A percentile compares a stretch with the other conserved stretches of the same genome.
These are phyloP conservation scores for Polypedilum vanderplanki DNA, from an alignment of 1,140 invertebrate genomes.

Conservation along the genomic window DNA sequence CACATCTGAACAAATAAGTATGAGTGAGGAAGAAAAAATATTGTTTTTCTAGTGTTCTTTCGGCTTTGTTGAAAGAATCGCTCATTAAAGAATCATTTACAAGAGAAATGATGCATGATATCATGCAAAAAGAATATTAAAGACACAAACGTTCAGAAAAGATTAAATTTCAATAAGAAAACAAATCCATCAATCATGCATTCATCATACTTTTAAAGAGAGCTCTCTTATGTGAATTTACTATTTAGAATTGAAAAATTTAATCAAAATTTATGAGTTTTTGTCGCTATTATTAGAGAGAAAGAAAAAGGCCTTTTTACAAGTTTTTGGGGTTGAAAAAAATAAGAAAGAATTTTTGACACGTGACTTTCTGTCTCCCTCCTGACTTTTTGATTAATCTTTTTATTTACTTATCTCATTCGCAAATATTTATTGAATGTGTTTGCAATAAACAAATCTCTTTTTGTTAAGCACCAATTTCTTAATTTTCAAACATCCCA, in stretches of 20 bases:
- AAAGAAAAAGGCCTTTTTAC: not conserved
- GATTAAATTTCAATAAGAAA: conserved; percentile 20
- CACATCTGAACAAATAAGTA: conserved; percentile 3
- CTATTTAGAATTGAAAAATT: not conserved
- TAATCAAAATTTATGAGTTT: conserved; percentile 16
- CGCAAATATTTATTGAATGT: conserved; percentile 9
- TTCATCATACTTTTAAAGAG: not conserved
- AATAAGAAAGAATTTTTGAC: conserved; percentile 8
- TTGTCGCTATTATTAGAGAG: not conserved
- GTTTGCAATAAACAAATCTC: not conserved
- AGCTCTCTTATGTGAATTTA: not conserved
- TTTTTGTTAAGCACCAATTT: conserved; percentile 8
- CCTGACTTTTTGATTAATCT: conserved; percentile 10
- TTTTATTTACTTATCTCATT: conserved; percentile 8
- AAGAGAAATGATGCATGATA: conserved; percentile 9
- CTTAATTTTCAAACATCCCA: not conserved
- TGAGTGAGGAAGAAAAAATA: not conserved
- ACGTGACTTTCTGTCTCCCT: not conserved
- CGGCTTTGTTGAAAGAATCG: not conserved
- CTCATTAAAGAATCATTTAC: conserved; percentile 18
- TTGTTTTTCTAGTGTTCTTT: conserved; percentile 7
- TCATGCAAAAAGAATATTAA: conserved; percentile 16
- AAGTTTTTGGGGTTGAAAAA: not conserved
- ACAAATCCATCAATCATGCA: not conserved
- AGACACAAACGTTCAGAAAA: not conserved